Evolutionary conservation across 2,888 invertebrate species (phyloP), one percentile per base, ranked within the genome.

Genomic region (Darwinula stevensoni): DNA sequence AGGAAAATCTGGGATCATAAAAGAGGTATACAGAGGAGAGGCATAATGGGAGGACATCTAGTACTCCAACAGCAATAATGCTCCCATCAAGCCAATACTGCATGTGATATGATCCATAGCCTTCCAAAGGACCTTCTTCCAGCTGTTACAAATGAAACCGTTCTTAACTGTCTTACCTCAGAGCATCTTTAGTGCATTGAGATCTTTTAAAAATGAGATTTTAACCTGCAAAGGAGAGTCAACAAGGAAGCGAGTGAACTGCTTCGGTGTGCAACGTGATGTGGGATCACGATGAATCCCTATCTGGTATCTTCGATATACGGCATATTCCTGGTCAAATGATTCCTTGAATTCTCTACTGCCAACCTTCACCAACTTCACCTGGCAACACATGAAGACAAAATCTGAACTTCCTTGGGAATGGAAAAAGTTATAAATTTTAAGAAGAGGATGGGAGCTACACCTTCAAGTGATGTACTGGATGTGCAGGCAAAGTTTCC

Each of bases 21-120:
- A 78, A 97, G 50, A 97, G 80, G 51, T 99, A 99, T 1, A 94
- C 94, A 4, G 94, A 88, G 9, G 94, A 94, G 18, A 94, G 59
- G 47, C 84, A 84, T 38, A 59, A 57, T 0, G 91, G 88, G 41
- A 99, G 57, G 43, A 99, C 71, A 47, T 99, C 97, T 31, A 99
- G 62, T 0, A 99, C 97, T 14, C 80, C 94, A 1, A 97, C 88
- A 2, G 88, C 94, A 40, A 99, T 72, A 29, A 99, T 54, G 48
- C 70, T 67, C 16, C 70, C 75, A 47, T 86, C 76, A 30, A 94
- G 48, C 67, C 82, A 72, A 52, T 97, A 99, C 47, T 94, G 91
- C 48, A 91, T 82, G 56, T 99, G 97, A 51, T 78, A 94, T 0
- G 88, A 78, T 1, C 97, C 97, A 47, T 69, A 80, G 1, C 46